Conservation (phyloP, 2,888 invertebrate genomes). For the Caenorhabditis sulstoni region DNA sequence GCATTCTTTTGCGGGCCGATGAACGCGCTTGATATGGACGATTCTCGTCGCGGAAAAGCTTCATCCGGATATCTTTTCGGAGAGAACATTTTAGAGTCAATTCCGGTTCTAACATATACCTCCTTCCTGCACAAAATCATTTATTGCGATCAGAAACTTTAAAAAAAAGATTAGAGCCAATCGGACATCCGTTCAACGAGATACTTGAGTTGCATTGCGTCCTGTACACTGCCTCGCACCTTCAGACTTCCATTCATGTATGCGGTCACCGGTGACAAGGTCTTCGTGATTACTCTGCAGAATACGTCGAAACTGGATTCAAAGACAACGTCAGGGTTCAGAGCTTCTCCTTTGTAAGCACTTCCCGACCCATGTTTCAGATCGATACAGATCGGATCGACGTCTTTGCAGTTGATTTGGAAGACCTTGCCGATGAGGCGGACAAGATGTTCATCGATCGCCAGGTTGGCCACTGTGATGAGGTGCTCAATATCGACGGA, state of each 20-base stretch:
- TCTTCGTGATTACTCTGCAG: constrained; percentile 49
- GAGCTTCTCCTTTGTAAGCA: constrained; percentile 59
- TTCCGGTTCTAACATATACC: not conserved
- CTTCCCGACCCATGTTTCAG: constrained; percentile 63
- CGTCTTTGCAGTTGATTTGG: constrained; percentile 59
- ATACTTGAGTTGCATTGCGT: constrained; percentile 74
- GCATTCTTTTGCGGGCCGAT: constrained; percentile 20
- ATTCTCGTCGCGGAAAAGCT: constrained; percentile 38
- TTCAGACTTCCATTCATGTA: constrained; percentile 75
- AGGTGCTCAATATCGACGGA: constrained; percentile 68
- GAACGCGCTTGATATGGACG: constrained; percentile 43
- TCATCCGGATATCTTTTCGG: constrained; percentile 19
- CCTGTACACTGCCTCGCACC: constrained; percentile 71
- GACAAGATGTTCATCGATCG: constrained; percentile 67
- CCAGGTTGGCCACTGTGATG: constrained; percentile 65
- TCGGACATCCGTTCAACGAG: constrained; percentile 70
- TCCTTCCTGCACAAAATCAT: constrained; percentile 7
- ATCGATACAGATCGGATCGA: constrained; percentile 67
- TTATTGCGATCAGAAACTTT: constrained; percentile 15
- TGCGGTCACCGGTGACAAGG: constrained; percentile 71
- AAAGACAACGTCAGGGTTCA: constrained; percentile 64
- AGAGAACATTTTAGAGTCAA: not conserved
- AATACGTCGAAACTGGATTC: constrained; percentile 56
- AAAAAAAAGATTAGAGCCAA: constrained; percentile 36
- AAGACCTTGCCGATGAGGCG: constrained; percentile 63